Evolutionary conservation across 2,113 vertebrate genomes (phyloP).

Genomic region (Phyllopteryx taeniolatus): DNA sequence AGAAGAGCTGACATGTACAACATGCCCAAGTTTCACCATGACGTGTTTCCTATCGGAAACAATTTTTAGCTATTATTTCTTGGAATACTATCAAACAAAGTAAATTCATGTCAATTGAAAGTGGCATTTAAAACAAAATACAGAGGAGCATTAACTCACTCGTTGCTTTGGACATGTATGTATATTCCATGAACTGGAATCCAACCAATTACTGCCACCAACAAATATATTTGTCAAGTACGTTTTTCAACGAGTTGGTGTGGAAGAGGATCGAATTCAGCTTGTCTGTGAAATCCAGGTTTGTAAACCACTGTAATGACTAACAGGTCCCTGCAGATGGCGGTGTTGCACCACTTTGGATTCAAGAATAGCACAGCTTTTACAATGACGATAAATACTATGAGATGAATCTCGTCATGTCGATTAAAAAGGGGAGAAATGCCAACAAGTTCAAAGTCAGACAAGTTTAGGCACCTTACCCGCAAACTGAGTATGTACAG

Average conservation of each 20-base stretch:
- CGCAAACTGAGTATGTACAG: too few species aligned
- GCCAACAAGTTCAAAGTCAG: too few species aligned
- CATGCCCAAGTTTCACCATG: neutral
- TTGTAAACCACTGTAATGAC: neutral
- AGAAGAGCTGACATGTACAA: constrained; percentile 2
- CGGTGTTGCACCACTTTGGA: too few species aligned
- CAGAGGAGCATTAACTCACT: neutral
- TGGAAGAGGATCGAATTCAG: neutral
- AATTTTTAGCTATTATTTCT: constrained; percentile 1
- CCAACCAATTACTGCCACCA: neutral
- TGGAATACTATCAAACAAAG: neutral
- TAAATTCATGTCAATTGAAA: neutral
- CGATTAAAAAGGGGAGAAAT: too few species aligned
- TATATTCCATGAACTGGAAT: neutral
- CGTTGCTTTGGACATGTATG: neutral
- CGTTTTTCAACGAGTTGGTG: neutral
- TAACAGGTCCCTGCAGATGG: neutral
- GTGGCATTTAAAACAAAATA: neutral
- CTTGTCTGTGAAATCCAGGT: neutral
- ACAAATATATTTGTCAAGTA: neutral
- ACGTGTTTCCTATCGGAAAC: neutral
- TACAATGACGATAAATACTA: too few species aligned
- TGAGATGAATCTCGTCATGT: too few species aligned
- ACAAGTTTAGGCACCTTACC: too few species aligned
- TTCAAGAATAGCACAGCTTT: too few species aligned